Evolutionary conservation across 2,888 invertebrate genomes (phyloP).

Genomic region (Itoplectis maculator): DNA sequence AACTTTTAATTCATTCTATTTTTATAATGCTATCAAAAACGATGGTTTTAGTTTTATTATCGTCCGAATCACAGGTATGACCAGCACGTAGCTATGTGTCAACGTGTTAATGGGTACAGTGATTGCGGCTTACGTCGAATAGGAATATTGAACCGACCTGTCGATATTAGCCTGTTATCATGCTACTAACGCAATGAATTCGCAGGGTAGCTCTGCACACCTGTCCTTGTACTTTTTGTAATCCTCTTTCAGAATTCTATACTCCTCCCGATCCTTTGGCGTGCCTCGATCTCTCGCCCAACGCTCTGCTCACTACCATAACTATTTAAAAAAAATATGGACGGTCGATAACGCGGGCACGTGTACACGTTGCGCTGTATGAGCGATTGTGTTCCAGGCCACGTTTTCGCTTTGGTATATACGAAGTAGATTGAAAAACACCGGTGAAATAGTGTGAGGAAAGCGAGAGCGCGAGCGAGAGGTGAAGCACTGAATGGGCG

Average conservation of each 20-base stretch:
- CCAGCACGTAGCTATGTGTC: no score
- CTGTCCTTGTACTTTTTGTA: background rate
- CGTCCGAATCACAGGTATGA: background rate
- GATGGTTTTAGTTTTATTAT: background rate
- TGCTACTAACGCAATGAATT: background rate
- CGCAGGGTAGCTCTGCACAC: background rate
- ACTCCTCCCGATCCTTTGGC: constrained; percentile 1
- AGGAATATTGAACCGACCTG: background rate
- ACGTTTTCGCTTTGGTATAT: constrained; percentile 23
- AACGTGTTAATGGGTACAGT: background rate
- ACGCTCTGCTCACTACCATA: constrained; percentile 21
- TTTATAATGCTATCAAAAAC: background rate
- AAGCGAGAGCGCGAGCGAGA: constrained; percentile 26
- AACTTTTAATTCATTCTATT: background rate
- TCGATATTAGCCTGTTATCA: background rate
- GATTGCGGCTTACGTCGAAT: no score
- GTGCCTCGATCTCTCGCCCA: background rate
- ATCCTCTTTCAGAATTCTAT: constrained; percentile 3
- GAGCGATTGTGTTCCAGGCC: constrained; percentile 38
- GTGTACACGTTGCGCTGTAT: constrained; percentile 19
- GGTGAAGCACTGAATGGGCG: constrained; percentile 33
- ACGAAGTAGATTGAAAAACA: constrained; percentile 58
- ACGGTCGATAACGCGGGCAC: constrained; percentile 15
- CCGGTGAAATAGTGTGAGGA: background rate
- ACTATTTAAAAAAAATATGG: constrained; percentile 34